Conservation (phyloP, 2,113 vertebrate species). For the Caranx melampygus region DNA sequence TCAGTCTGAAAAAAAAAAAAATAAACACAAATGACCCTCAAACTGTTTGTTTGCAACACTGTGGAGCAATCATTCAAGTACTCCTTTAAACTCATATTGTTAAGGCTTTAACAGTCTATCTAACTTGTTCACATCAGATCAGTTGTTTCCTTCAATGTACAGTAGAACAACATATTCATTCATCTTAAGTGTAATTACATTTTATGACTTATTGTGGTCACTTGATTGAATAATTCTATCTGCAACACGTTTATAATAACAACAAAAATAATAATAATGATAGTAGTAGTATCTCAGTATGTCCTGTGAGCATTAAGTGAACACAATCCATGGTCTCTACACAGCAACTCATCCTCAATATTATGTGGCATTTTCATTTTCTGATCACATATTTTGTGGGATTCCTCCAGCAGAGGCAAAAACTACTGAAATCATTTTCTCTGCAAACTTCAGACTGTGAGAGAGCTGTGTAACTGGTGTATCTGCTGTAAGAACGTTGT, state of each 20-base stretch:
- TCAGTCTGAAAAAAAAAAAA: slow-evolving; percentile 87
- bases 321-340: neutral
- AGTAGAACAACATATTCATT: neutral
- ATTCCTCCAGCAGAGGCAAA: too few relatives aligned
- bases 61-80: neutral
- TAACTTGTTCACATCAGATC: neutral
- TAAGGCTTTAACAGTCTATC: neutral
- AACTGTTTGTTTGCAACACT: neutral
- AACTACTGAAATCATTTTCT: neutral
- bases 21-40: slow-evolving; percentile 1
- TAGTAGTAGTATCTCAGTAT: too few relatives aligned
- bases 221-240: too few relatives aligned
- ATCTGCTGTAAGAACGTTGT: too few relatives aligned
- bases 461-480: too few relatives aligned
- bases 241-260: too few relatives aligned
- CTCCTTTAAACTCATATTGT: neutral
- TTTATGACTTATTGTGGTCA: neutral
- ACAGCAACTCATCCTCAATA: neutral
- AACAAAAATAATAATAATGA: too few relatives aligned
- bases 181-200: neutral
- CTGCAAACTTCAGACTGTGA: neutral
- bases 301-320: neutral
- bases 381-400: neutral
- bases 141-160: neutral
- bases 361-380: neutral